Evolutionary conservation across 2,888 invertebrate genomes (phyloP).

Genomic region (Dendrolimus houi): DNA sequence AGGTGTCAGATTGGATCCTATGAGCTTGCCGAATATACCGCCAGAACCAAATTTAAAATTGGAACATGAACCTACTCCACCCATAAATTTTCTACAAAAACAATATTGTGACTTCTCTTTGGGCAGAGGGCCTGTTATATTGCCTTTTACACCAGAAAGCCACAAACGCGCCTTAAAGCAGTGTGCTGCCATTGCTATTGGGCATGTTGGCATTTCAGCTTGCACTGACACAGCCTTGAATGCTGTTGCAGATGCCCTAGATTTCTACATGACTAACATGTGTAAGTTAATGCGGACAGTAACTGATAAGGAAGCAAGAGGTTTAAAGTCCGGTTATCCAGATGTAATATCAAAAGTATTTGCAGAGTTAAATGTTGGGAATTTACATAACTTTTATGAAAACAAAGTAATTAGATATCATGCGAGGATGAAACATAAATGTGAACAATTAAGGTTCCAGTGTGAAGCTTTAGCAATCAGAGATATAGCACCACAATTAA

Average conservation of each 20-base stretch:
- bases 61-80: slow-evolving; percentile 47
- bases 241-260: slow-evolving; percentile 54
- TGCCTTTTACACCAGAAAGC: slow-evolving; percentile 65
- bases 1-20: slow-evolving; percentile 41
- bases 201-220: slow-evolving; percentile 54
- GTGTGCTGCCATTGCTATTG: slow-evolving; percentile 62
- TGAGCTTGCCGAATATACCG: slow-evolving; percentile 49
- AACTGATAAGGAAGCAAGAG: slow-evolving; percentile 58
- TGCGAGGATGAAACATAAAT: slow-evolving; percentile 45
- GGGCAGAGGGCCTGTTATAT: slow-evolving; percentile 54
- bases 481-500: slow-evolving; percentile 53
- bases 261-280: slow-evolving; percentile 58
- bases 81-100: slow-evolving; percentile 58
- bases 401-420: slow-evolving; percentile 55
- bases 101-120: slow-evolving; percentile 62
- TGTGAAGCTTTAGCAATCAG: slow-evolving; percentile 52
- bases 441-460: slow-evolving; percentile 38
- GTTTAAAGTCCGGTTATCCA: slow-evolving; percentile 56
- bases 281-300: slow-evolving; percentile 57
- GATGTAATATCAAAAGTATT: slow-evolving; percentile 68
- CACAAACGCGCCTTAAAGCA: slow-evolving; percentile 59
- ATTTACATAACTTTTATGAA: slow-evolving; percentile 62
- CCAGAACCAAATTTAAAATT: slow-evolving; percentile 44
- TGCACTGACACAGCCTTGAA: slow-evolving; percentile 55
- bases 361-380: slow-evolving; percentile 56